Percentiles rank a stretch among this genome's conserved stretches.
Conservation (phyloP, 2,888 invertebrate species). For the Lasioglossum morio region DNA sequence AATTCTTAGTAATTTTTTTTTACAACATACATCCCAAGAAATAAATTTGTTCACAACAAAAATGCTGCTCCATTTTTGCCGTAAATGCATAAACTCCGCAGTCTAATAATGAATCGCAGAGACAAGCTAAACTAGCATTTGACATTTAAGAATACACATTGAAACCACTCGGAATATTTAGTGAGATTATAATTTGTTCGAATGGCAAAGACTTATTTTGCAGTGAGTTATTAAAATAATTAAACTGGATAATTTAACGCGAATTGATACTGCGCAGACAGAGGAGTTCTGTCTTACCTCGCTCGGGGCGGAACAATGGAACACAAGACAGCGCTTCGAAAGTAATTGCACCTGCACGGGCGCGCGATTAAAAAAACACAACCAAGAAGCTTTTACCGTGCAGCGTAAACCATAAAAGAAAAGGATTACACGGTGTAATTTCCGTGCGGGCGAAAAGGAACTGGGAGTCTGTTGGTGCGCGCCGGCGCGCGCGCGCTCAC, state of each 20-base stretch:
- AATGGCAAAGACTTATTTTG: background rate
- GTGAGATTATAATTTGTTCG: background rate
- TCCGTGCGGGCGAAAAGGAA: constrained; percentile 26
- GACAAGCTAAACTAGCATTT: too few species aligned
- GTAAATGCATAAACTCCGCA: too few species aligned
- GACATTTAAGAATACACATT: background rate
- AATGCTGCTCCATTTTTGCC: too few species aligned
- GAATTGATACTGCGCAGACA: background rate
- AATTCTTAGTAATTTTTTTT: too few species aligned
- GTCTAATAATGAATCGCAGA: too few species aligned
- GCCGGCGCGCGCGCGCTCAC: background rate
- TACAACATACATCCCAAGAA: too few species aligned
- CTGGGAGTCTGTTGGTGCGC: constrained; percentile 23
- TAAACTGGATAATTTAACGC: background rate
- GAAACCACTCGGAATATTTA: background rate
- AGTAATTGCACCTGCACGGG: background rate
- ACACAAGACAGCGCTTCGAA: constrained; percentile 25
- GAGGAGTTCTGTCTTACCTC: constrained; percentile 6
- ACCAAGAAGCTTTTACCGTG: constrained; percentile 53
- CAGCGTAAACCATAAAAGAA: constrained; percentile 51
- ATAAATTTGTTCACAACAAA: too few species aligned
- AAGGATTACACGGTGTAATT: constrained; percentile 52
- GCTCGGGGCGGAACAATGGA: background rate
- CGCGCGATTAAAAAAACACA: constrained; percentile 48
- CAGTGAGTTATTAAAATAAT: background rate